Evolutionary conservation across 2,113 vertebrate genomes (phyloP), one percentile per base, ranked within the genome.

Genomic region (Lichenostomus cassidix): DNA sequence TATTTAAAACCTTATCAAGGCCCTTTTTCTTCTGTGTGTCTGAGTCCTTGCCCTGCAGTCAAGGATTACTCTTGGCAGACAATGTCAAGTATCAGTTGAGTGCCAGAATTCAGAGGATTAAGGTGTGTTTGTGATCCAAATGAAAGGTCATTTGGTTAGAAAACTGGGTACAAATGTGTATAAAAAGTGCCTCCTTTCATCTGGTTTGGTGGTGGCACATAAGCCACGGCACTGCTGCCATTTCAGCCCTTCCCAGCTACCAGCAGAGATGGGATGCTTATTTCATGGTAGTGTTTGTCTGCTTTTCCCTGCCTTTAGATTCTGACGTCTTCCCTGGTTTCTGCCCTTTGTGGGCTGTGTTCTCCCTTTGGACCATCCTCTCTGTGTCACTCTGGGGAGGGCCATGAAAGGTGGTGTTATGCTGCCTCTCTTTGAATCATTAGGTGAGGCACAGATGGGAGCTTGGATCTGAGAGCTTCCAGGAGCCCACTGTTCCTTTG

Each of bases 401-500:
- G 28, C 56, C 10, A 0, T 18, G 31, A 23, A 58, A 47, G 16
- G n/a, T 65, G 16, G 33, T 63, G 24, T 44, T 39, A 39, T 82
- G 42, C 31, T 79, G 74, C 52, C 27, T 85, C n/a, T 90, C 19
- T 2, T 25, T 55, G 74, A 78, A 42, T 41, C 17, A 4, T 70
- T 59, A 39, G 37, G 21, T 73, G 58, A 64, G 22, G 50, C 41
- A 69, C 28, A 29, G 49, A 37, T 29, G 35, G 25, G 41, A 52
- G 8, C 44, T 83, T 6, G 3, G n/a, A 25, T 64, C 25, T 37
- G 25, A 80, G 75, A 65, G 33, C 37, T 60, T 68, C 64, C 28
- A 28, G n/a, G 37, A 89, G n/a, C 12, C 15, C 23, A 1, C 22
- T 46, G 10, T 18, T 69, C 41, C 15, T 12, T 0, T 0, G 12